Conservation (phyloP, 92 coral and sea anemone genomes). For the Chrysogorgia sp. region DNA sequence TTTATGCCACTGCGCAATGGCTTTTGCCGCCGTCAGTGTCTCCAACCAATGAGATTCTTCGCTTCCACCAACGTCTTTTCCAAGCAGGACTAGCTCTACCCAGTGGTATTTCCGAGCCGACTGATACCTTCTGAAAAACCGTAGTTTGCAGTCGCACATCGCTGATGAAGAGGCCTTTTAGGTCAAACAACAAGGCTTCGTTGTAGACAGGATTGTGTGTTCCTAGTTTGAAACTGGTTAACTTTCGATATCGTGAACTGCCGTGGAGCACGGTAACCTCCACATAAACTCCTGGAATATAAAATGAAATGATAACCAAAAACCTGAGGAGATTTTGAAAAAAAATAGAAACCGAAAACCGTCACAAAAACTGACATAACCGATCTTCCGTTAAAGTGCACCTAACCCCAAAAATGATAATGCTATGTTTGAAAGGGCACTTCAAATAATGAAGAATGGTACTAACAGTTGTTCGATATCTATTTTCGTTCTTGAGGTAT, state of each 20-base stretch:
- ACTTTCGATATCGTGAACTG: constrained; percentile 84
- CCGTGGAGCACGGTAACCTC: constrained; percentile 84
- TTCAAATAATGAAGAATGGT: no score
- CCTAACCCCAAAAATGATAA: no score
- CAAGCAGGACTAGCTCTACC: constrained; percentile 87
- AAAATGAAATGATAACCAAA: no score
- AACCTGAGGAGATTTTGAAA: not conserved
- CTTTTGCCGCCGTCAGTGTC: constrained; percentile 92
- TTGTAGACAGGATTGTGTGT: constrained; percentile 87
- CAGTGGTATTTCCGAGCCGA: constrained; percentile 81
- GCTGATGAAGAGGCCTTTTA: constrained; percentile 72
- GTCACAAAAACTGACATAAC: no score
- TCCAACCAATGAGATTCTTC: constrained; percentile 93
- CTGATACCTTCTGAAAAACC: constrained; percentile 83
- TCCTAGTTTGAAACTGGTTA: constrained; percentile 84
- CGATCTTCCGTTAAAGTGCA: no score
- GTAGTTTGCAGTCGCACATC: constrained; percentile 85
- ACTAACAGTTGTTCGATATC: no score
- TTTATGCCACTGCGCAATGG: constrained; percentile 97
- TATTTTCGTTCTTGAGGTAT: no score
- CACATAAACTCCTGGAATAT: constrained; percentile 75
- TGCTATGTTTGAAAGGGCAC: no score
- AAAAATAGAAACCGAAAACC: not conserved
- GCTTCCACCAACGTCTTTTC: constrained; percentile 77
- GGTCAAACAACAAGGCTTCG: constrained; percentile 95